A percentile compares a stretch with the other conserved stretches of the same genome.
phyloP scores from a whole-genome alignment of 2,888 invertebrate genomes.

The Liodrosophila aerea region DNA sequence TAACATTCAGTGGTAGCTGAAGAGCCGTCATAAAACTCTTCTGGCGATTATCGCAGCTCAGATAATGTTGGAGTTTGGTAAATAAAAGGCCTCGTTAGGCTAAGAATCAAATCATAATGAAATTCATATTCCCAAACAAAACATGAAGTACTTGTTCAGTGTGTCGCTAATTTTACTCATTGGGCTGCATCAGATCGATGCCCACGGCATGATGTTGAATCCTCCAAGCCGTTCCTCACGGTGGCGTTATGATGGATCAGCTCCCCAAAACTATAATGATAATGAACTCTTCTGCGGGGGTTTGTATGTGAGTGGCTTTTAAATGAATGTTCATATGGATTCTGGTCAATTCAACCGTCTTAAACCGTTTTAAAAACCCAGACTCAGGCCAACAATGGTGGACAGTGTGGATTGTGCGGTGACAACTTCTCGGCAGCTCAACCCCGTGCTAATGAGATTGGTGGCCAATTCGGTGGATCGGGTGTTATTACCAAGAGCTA shows the following conservation, averaged over 20 bases:
- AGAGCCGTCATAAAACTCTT: conserved; percentile 63
- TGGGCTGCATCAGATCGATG: conserved; percentile 62
- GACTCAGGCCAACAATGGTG: conserved; percentile 81
- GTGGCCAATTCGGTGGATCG: conserved; percentile 83
- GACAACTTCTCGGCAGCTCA: conserved; percentile 82
- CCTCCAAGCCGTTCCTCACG: conserved; percentile 84
- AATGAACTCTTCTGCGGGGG: conserved; percentile 85
- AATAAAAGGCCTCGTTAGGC: conserved; percentile 31
- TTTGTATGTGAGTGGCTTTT: conserved; percentile 63
- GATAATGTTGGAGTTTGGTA: conserved; percentile 32
- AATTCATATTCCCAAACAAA: conserved; percentile 53
- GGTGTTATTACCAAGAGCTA: conserved; percentile 83
- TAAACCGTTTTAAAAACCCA: conserved; percentile 24
- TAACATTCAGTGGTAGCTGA: conserved; percentile 30
- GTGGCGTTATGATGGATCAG: conserved; percentile 83
- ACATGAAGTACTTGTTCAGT: conserved; percentile 56
- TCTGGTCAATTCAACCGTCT: neutral
- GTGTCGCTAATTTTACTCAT: conserved; percentile 51
- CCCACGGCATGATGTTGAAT: conserved; percentile 84
- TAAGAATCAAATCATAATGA: conserved; percentile 40
- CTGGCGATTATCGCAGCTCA: conserved; percentile 23
- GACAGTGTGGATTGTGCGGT: conserved; percentile 85
- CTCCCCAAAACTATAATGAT: conserved; percentile 84
- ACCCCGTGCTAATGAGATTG: conserved; percentile 84
- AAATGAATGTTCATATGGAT: neutral